Base-by-base conservation (phyloP, 2,888 invertebrate species). In the Tipula unca region DNA sequence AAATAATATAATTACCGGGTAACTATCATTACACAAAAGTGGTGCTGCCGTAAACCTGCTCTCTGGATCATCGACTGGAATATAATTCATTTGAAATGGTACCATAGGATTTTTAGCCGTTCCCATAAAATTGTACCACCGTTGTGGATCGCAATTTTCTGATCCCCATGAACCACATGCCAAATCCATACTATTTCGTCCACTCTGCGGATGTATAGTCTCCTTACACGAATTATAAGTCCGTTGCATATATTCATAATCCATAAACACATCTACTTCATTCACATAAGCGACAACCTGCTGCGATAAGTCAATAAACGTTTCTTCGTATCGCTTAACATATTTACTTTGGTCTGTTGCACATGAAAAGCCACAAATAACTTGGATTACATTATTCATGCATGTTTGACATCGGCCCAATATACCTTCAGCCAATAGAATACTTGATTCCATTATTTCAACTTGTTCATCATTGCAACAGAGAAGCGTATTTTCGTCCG, bases 341-440 rank as follows among this genome's bases (percentile, higher is more conserved):
- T 93, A 95, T 39, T 91, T 89, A 25, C 93, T 92, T 88, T 98
- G 97, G 84, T 94, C 92, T 0, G 95, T 93, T 1, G 93, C 92
- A 90, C 98, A 99, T 4, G 96, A 95, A 90, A 96, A 92, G 87
- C 95, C 93, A 89, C 99, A 99, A 87, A 96, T 94, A 69, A 95
- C 92, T 84, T 93, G 92, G 8, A 94, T 92, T 88, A 97, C 93
- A 89, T 98, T 99, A 86, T 92, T 91, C 1, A 93, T 90, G 89
- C 98, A 99, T 0, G 95, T 93, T 0, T 96, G 95, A 89, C 99
- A 99, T 82, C 97, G 92, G 3, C 93, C 93, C 29, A 96, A 93
- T 0, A 97, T 90, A 85, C 93, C 92, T 83, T 94, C 94, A 0
- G 95, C 95, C 87, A 94, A 90, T 1, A 89, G 87, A 87, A 96